phyloP scores from a whole-genome alignment of 92 coral and sea anemone genomes.

The Palythoa caribaeorum region DNA sequence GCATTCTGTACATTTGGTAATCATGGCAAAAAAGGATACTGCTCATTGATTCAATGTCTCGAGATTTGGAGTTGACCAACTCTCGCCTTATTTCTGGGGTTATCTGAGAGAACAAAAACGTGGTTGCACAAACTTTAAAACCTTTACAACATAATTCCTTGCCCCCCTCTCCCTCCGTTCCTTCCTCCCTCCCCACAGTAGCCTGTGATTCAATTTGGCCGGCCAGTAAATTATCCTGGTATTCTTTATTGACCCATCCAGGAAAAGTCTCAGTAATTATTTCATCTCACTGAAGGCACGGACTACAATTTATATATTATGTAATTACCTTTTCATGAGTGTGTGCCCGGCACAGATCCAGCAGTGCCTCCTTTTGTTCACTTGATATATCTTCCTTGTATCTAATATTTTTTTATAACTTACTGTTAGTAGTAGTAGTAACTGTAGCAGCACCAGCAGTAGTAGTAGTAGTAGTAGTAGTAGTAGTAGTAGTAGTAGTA shows the following conservation, averaged over 20 bases:
- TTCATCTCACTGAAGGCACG: neutral
- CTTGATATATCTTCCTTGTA: slow-evolving; percentile 97
- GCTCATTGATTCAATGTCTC: slow-evolving; percentile 74
- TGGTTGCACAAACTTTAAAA: neutral
- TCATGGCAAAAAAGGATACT: slow-evolving; percentile 20
- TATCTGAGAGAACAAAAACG: slow-evolving; percentile 60
- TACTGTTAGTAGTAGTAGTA: neutral
- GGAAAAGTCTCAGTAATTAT: too few species aligned
- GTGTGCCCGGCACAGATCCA: slow-evolving; percentile 90
- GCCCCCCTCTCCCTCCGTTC: too few species aligned
- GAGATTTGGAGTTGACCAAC: slow-evolving; percentile 83
- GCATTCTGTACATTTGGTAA: neutral
- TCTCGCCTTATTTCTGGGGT: slow-evolving; percentile 96
- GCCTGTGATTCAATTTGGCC: neutral
- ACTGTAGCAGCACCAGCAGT: too few species aligned
- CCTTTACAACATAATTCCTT: too few species aligned
- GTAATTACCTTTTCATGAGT: slow-evolving; percentile 77
- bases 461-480: neutral
- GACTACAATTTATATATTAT: neutral
- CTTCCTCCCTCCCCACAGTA: neutral
- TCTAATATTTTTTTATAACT: slow-evolving; percentile 47
- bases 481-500: too few species aligned
- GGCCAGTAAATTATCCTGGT: too few species aligned
- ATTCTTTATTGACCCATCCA: too few species aligned
- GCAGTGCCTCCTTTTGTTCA: slow-evolving; percentile 94